Percentiles rank a stretch among this genome's conserved stretches.
phyloP scores from a whole-genome alignment of 1,140 invertebrate species.

The Neuroterus valhalla region DNA sequence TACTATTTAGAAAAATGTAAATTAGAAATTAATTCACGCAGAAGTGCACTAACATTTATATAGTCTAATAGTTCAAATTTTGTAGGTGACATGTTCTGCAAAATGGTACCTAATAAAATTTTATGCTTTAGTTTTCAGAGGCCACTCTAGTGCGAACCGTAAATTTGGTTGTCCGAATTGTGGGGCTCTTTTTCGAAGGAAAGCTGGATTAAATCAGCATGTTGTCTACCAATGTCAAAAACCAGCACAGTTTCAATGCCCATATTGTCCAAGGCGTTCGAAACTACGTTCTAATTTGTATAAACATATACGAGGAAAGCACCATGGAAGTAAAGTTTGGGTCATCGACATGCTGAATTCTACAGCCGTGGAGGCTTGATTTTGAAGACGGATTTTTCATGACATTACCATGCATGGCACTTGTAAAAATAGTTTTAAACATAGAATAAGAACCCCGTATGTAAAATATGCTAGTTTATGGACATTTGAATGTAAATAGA shows the following conservation, averaged over 20 bases:
- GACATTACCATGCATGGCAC: constrained; percentile 5
- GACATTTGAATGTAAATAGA: neutral
- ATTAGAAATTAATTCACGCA: too few species aligned
- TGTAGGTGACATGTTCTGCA: too few species aligned
- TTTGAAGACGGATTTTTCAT: neutral
- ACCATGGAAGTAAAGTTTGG: constrained; percentile 4
- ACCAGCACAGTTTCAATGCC: constrained; percentile 75
- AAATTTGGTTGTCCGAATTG: constrained; percentile 71
- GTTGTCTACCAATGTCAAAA: constrained; percentile 77
- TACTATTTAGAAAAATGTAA: too few species aligned
- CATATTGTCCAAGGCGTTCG: constrained; percentile 71
- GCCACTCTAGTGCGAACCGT: constrained; percentile 42
- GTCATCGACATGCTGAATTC: constrained; percentile 8
- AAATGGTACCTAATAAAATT: neutral
- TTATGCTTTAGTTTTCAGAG: constrained; percentile 56
- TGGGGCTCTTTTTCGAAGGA: constrained; percentile 72
- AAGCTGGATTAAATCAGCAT: constrained; percentile 72
- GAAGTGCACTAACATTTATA: too few species aligned
- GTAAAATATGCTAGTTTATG: constrained; percentile 20
- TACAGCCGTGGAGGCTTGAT: neutral
- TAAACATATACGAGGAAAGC: constrained; percentile 17
- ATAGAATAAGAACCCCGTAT: constrained; percentile 1
- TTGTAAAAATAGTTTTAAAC: neutral
- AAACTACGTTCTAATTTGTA: constrained; percentile 45
- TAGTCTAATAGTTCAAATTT: too few species aligned